Percentiles rank a stretch among this genome's conserved stretches.
Conservation (phyloP, 2,797 vertebrate genomes). For the Mus minutoides region DNA sequence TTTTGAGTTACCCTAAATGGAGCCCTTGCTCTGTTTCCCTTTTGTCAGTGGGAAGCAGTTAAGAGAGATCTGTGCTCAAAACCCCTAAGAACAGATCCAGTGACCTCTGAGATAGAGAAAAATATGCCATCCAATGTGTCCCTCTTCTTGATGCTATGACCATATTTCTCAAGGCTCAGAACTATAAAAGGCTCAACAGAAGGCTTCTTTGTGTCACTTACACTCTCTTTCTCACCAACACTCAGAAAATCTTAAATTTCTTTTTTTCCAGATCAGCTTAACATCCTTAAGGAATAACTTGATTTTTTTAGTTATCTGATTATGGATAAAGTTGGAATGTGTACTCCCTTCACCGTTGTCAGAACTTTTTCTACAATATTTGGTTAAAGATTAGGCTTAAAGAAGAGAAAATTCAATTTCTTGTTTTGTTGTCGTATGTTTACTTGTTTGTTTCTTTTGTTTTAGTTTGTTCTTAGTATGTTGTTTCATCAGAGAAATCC, state of each 20-base stretch:
- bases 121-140: not conserved
- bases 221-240: not conserved
- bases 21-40: not conserved
- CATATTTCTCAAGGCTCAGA: not conserved
- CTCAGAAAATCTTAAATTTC: not conserved
- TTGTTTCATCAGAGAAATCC: not conserved
- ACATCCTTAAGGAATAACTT: not conserved
- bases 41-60: not conserved
- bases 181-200: not conserved
- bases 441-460: not conserved
- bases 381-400: not conserved
- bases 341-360: fast-evolving
- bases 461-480: not conserved
- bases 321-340: not conserved
- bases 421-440: not conserved
- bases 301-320: not conserved
- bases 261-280: not conserved
- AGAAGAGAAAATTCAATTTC: not conserved
- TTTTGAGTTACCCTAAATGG: not conserved
- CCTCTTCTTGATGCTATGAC: not conserved
- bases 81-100: not conserved
- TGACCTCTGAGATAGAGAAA: not conserved
- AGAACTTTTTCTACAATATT: not conserved
- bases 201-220: not conserved
- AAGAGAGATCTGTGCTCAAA: not conserved